phyloP scores from a whole-genome alignment of 2,797 vertebrate genomes.

The Pachyuromys duprasi region DNA sequence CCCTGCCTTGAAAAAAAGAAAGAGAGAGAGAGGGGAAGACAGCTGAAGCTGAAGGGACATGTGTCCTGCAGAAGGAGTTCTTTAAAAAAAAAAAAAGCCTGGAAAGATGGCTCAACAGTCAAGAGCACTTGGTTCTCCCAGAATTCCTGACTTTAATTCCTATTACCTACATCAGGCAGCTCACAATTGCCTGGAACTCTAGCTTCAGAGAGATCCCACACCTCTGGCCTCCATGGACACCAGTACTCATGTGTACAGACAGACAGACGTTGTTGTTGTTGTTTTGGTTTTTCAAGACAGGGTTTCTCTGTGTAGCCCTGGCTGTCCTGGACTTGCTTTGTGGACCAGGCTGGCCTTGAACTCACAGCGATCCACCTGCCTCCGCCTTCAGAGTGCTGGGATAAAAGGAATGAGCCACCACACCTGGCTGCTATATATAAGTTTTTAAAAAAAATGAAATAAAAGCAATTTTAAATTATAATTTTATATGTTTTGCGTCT shows the following conservation, averaged over 20 bases:
- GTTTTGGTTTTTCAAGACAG: too few relatives aligned
- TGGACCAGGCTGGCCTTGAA: too few relatives aligned
- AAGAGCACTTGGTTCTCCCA: background rate
- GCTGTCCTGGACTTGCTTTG: too few relatives aligned
- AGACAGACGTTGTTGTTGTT: background rate
- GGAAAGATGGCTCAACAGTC: background rate
- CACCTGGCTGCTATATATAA: too few relatives aligned
- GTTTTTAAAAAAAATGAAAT: too few relatives aligned
- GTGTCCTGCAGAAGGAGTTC: background rate
- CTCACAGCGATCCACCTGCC: too few relatives aligned
- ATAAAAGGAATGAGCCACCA: too few relatives aligned
- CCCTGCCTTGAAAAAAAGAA: too few relatives aligned
- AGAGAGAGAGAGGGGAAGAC: too few relatives aligned
- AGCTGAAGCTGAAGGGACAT: too few relatives aligned
- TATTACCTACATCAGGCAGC: background rate
- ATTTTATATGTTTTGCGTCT: background rate
- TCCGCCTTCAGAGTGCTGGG: too few relatives aligned
- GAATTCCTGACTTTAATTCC: background rate
- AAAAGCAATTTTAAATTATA: background rate
- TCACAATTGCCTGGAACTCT: background rate
- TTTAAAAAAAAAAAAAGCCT: background rate
- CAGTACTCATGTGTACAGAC: background rate
- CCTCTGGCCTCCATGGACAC: background rate
- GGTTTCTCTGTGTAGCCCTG: too few relatives aligned
- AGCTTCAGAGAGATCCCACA: background rate